Base-by-base conservation (phyloP, 2,888 invertebrate species). In the Tuta absoluta region DNA sequence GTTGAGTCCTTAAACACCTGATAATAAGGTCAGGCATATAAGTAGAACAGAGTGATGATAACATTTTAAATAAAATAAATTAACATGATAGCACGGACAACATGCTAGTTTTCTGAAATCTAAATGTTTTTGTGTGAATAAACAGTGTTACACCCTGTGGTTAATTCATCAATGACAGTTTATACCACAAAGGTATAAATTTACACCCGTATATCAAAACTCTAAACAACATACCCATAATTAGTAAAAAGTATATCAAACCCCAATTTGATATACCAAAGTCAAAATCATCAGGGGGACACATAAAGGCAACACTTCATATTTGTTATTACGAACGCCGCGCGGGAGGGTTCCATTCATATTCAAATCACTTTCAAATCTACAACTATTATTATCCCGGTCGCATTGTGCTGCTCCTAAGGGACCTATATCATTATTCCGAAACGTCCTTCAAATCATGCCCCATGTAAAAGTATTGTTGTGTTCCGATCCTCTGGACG, bases 341-440 rank as follows among this genome's bases (percentile, higher is more conserved):
- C 88, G 86, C 90, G 86, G 87, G 89, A 90, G 90, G 91, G 89
- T 78, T 79, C 85, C 82, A 90, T 91, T 91, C 90, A 91, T 89
- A 91, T 91, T 90, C 87, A 91, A 91, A 91, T 91, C 81, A 87
- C 87, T 89, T 85, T 89, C 88, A 89, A 90, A 91, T 90, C 89
- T 89, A 90, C 89, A 89, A 90, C 91, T 91, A 91, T 91, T 91
- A 91, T 91, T 91, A 90, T 87, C 80, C 84, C 79, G 77, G 72
- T 74, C 73, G 83, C 85, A 89, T 91, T 91, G 89, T 91, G 83
- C 81, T 68, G 75, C 82, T 90, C 91, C 90, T 87, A 81, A 73
- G 91, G 86, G 90, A 89, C 86, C 86, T 87, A 89, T 88, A 85
- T 87, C 87, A 89, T 90, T 87, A 86, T 86, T 84, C 81, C 76